phyloP scores from a whole-genome alignment of 2,888 invertebrate species.

The Chrysopilus asiliformis region DNA sequence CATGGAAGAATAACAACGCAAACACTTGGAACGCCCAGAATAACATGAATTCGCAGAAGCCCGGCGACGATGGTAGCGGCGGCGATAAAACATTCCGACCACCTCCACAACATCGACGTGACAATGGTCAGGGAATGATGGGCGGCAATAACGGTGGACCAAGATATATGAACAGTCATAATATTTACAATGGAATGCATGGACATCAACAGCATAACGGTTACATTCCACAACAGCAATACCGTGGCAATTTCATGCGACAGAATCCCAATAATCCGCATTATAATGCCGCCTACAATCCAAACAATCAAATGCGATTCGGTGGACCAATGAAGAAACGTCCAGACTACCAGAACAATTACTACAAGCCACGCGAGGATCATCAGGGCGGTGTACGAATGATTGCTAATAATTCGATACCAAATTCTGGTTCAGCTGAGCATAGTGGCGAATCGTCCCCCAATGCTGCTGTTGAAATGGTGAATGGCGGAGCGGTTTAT shows the following conservation, averaged over 20 bases:
- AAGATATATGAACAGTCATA: slow-evolving; percentile 1
- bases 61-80: not conserved
- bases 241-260: slow-evolving; percentile 4
- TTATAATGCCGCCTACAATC: slow-evolving; percentile 8
- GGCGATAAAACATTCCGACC: slow-evolving; percentile 5
- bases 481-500: slow-evolving; percentile 16
- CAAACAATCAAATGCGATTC: slow-evolving; percentile 9
- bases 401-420: not conserved
- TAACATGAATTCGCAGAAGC: not conserved
- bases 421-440: not conserved
- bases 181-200: slow-evolving; percentile 5
- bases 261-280: slow-evolving; percentile 3
- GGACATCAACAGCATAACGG: slow-evolving; percentile 11
- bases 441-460: not conserved
- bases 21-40: slow-evolving; percentile 10
- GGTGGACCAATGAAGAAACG: slow-evolving; percentile 10
- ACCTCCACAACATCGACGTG: slow-evolving; percentile 5
- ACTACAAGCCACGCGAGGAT: slow-evolving; percentile 3
- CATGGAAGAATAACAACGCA: slow-evolving; percentile 10
- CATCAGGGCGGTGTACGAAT: not conserved
- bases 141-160: not conserved
- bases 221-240: slow-evolving; percentile 6
- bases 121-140: slow-evolving; percentile 1
- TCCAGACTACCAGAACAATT: slow-evolving; percentile 10
- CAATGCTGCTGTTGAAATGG: slow-evolving; percentile 23